A percentile compares a stretch with the other conserved stretches of the same genome.
Conservation (phyloP, 2,797 vertebrate genomes). For the Coracias cyanogaster region DNA sequence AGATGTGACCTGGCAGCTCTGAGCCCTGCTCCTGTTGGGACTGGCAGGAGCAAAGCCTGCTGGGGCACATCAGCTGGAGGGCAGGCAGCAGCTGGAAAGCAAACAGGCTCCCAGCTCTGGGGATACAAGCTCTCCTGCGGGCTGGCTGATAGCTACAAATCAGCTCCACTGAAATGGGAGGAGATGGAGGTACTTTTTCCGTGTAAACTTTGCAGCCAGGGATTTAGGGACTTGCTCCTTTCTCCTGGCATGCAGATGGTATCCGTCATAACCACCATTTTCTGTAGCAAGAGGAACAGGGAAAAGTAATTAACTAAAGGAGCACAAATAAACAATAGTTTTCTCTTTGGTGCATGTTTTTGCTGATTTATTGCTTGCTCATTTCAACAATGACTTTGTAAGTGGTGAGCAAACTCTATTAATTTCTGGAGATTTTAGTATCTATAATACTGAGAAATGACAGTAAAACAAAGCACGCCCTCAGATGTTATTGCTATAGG, state of each 20-base stretch:
- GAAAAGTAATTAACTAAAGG: not conserved
- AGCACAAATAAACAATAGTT: not conserved
- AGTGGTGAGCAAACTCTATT: not conserved
- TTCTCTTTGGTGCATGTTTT: not conserved
- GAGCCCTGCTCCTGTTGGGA: not conserved
- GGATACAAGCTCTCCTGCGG: not conserved
- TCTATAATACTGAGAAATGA: not conserved
- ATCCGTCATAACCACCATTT: not conserved
- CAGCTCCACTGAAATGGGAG: not conserved
- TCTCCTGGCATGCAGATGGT: not conserved
- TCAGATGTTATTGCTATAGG: not conserved
- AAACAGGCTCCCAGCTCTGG: not conserved
- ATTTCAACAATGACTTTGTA: not conserved
- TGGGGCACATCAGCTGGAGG: conserved; percentile 45
- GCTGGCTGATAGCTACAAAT: conserved; percentile 12
- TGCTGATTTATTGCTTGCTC: not conserved
- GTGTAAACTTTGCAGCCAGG: not conserved
- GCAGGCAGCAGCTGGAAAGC: conserved; percentile 43
- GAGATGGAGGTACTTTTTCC: not conserved
- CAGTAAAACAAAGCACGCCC: not conserved
- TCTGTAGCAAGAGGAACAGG: not conserved
- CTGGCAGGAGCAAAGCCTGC: not conserved
- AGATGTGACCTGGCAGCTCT: not conserved
- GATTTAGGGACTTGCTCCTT: not conserved
- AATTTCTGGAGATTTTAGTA: not conserved